Evolutionary conservation across 2,888 invertebrate species (phyloP), one percentile per base, ranked within the genome.

Genomic region (Thymelicus lineola): DNA sequence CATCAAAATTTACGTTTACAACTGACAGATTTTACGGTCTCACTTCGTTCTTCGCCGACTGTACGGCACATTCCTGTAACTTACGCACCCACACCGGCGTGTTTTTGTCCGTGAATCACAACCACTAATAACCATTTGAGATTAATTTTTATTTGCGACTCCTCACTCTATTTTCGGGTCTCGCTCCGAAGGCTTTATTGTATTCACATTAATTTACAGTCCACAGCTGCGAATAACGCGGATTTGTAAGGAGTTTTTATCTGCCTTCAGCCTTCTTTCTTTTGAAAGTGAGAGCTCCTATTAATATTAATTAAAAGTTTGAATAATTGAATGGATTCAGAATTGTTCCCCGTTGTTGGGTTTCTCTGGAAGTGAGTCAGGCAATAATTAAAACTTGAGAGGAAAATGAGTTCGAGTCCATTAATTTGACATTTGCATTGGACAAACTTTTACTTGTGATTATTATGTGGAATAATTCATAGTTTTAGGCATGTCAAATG

Each of bases 271-370:
- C 88, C 87, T 91, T 91, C 88, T 91, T 93, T 91, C 91, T 89
- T 92, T 91, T 86, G 87, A 87, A 89, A 91, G 85, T 88, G 88
- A 89, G 89, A 88, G 88, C 86, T 87, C 85, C 91, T 93, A 93
- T 92, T 93, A 92, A 93, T 93, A 93, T 93, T 93, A 93, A 93
- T 93, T 93, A 93, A 93, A 93, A 93, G 89, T 93, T 93, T 91
- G 89, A 91, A 92, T 92, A 91, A 93, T 90, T 92, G 90, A 91
- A 92, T 89, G 87, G 86, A 88, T 90, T 88, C 82, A 81, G 88
- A 87, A 91, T 91, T 90, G 89, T 92, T 87, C 87, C 77, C 79
- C 86, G 89, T 89, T 89, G 89, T 89, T 85, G 85, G 84, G 85
- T 82, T 84, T 86, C 86, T 81, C 86, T 83, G 85, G 83, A 85